Evolutionary conservation across 2,888 invertebrate species (phyloP).

Genomic region (Barypeithes pellucidus): DNA sequence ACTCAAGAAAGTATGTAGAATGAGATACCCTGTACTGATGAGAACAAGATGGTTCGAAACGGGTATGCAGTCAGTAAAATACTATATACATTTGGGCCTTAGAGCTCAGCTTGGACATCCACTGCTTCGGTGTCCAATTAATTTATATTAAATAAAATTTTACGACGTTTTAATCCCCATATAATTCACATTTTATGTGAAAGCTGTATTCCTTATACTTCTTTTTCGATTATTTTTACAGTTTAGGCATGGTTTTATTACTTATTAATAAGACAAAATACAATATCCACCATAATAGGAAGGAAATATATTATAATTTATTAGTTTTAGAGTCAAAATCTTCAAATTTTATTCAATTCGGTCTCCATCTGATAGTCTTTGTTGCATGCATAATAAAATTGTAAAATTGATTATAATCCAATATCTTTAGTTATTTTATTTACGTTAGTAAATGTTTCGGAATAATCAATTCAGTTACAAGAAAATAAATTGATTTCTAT

Average conservation of each 20-base stretch:
- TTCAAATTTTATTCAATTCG: slow-evolving; percentile 14
- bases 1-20: too few species aligned
- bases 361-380: not conserved
- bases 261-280: slow-evolving; percentile 10
- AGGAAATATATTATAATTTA: slow-evolving; percentile 16
- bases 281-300: slow-evolving; percentile 11
- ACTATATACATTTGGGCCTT: too few species aligned
- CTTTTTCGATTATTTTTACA: slow-evolving; percentile 10
- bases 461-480: not conserved
- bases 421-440: slow-evolving; percentile 1
- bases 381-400: slow-evolving; percentile 12
- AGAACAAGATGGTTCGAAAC: too few species aligned
- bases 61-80: too few species aligned
- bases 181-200: slow-evolving; percentile 16
- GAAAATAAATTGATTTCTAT: not conserved
- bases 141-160: slow-evolving; percentile 17
- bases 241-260: slow-evolving; percentile 12
- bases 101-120: too few species aligned
- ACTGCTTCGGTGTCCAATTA: slow-evolving; percentile 8
- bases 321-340: not conserved
- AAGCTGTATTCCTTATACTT: slow-evolving; percentile 12
- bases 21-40: too few species aligned
- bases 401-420: not conserved
- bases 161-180: not conserved
- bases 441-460: slow-evolving; percentile 6